Evolutionary conservation across 2,888 invertebrate genomes (phyloP), one percentile per base, ranked within the genome.

Genomic region (Leptinotarsa juncta): DNA sequence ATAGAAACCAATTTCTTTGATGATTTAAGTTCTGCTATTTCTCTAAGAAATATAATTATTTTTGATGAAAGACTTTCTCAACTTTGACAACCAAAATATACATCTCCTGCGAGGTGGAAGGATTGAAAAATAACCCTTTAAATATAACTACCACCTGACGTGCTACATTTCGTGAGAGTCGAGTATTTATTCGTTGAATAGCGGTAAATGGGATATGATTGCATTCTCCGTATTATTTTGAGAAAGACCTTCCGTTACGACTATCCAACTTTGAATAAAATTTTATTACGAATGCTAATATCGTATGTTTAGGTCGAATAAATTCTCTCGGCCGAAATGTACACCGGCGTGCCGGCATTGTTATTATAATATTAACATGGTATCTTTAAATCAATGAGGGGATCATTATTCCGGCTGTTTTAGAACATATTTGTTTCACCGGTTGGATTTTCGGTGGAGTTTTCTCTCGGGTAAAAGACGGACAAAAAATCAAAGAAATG

Each of bases 251-350:
- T 76, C 73, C 67, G 71, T 67, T 75, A 62, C 75, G 72, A 75
- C 72, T 72, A 75, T 60, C 70, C 72, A 72, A 75, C 72, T 75
- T 68, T 70, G 73, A 73, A 79, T 80, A 79, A 81, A 81, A 81
- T 81, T 81, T 81, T 81, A 81, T 81, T 81, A 77, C 76, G 77
- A 81, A 81, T 81, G 81, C 81, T 80, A 81, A 81, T 81, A 77
- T 78, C 77, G 78, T 80, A 79, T 78, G 79, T 77, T 75, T 79
- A 73, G 75, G 71, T 75, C 73, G 79, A 78, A 81, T 81, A 81
- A 79, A 79, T 79, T 72, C 69, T 49, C 62, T 50, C 65, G 69
- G 67, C 74, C 75, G 70, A 76, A 79, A 79, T 65, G 73, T 75
- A 77, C 73, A 73, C 72, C 73, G 72, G 68, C 74, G 74, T 76